phyloP scores from a whole-genome alignment of 2,888 invertebrate species.

The Megastigmus dorsalis region DNA sequence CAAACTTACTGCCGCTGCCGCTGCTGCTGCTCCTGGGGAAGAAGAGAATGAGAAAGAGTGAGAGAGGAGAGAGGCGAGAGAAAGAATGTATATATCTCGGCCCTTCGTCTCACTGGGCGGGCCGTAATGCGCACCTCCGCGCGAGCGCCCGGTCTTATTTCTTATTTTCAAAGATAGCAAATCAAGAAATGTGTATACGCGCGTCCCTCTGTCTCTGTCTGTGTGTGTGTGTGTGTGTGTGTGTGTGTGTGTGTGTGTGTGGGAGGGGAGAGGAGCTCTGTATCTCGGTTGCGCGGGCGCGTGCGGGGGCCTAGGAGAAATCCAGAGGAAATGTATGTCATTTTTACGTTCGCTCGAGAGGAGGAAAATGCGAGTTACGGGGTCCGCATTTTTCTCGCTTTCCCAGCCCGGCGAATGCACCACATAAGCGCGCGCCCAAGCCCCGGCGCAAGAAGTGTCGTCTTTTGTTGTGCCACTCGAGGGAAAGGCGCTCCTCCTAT shows the following conservation, averaged over 20 bases:
- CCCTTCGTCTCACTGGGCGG: constrained; percentile 10
- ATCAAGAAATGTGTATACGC: constrained; percentile 53
- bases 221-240: not conserved
- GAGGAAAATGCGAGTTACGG: constrained; percentile 55
- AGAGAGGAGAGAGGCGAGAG: not conserved
- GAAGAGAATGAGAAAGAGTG: not conserved
- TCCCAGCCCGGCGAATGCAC: not conserved
- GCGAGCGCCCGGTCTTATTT: constrained; percentile 39
- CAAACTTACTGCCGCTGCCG: constrained; percentile 6
- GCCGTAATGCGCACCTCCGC: constrained; percentile 24
- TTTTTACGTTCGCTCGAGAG: constrained; percentile 50
- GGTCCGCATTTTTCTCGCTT: constrained; percentile 47
- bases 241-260: not conserved
- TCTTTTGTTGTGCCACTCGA: constrained; percentile 41
- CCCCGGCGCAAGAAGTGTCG: constrained; percentile 33
- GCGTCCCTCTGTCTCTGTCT: too few species aligned
- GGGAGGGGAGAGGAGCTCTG: too few species aligned
- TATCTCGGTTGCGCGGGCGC: not conserved
- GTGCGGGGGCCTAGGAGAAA: constrained; percentile 27
- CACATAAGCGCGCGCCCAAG: not conserved
- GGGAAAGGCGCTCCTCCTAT: not conserved
- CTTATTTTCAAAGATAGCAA: constrained; percentile 56
- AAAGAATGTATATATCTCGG: constrained; percentile 11
- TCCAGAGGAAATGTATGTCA: constrained; percentile 53
- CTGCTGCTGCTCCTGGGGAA: not conserved